Evolutionary conservation across 2,888 invertebrate genomes (phyloP).

Genomic region (Didymodactylos carnosus): DNA sequence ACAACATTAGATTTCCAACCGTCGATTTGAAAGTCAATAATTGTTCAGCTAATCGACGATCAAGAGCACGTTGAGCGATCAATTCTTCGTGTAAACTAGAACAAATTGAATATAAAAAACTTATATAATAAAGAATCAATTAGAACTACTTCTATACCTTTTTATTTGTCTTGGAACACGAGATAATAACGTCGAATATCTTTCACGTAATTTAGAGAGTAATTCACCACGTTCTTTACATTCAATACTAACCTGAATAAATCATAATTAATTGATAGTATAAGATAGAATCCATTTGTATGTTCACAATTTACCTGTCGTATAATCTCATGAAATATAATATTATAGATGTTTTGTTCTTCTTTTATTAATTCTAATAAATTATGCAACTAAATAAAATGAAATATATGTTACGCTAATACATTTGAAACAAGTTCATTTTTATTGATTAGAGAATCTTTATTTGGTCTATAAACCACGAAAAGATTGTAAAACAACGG

Average conservation of each 20-base stretch:
- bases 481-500: too few species aligned
- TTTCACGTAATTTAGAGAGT: constrained; percentile 25
- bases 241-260: constrained; percentile 27
- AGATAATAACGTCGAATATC: constrained; percentile 27
- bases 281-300: background rate
- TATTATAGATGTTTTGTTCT: constrained; percentile 34
- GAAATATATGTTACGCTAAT: background rate
- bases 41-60: constrained; percentile 32
- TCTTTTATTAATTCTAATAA: constrained; percentile 32
- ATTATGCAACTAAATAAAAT: constrained; percentile 28
- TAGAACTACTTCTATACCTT: background rate
- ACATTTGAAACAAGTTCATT: background rate
- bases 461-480: background rate
- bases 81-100: constrained; percentile 32
- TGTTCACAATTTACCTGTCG: constrained; percentile 23
- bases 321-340: constrained; percentile 33
- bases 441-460: background rate
- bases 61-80: constrained; percentile 33
- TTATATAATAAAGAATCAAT: background rate
- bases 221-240: constrained; percentile 33
- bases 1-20: constrained; percentile 30
- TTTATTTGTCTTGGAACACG: constrained; percentile 31
- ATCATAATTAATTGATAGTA: background rate
- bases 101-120: background rate
- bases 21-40: constrained; percentile 32